phyloP scores from a whole-genome alignment of 2,113 vertebrate species.

The Crotalus tigris region DNA sequence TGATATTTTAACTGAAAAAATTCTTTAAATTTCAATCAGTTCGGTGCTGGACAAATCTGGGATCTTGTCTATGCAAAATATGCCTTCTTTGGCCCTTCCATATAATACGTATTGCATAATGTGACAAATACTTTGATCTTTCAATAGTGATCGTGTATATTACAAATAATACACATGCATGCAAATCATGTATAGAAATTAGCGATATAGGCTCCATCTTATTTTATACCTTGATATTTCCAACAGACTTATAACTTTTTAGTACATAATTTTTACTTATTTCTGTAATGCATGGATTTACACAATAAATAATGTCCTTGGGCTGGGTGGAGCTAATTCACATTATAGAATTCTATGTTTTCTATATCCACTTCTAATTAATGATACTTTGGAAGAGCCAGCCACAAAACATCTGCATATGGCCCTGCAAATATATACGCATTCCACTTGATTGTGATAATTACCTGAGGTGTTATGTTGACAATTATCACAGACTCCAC shows the following conservation, averaged over 20 bases:
- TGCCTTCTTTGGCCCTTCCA: neutral
- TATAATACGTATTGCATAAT: neutral
- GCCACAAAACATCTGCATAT: neutral
- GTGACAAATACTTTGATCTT: neutral
- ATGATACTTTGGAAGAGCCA: conserved; percentile 1
- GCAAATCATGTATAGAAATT: neutral
- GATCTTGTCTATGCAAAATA: neutral
- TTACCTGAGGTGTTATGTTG: conserved; percentile 86
- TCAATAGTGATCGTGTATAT: neutral
- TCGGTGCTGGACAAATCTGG: neutral
- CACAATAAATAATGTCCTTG: neutral
- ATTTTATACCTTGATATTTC: neutral
- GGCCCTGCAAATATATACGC: neutral
- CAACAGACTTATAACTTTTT: neutral
- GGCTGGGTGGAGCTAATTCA: neutral
- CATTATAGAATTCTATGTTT: conserved; percentile 2
- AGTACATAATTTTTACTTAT: neutral
- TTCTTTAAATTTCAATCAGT: neutral
- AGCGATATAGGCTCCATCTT: neutral
- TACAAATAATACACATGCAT: too few relatives aligned
- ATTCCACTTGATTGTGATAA: neutral
- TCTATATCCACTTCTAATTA: conserved; percentile 5
- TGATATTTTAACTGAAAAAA: neutral
- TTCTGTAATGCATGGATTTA: neutral
- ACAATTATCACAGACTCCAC: conserved; percentile 85